These are phyloP conservation scores for Ophion costatus DNA, from an alignment of 2,888 invertebrate genomes.

Conservation along the genomic window DNA sequence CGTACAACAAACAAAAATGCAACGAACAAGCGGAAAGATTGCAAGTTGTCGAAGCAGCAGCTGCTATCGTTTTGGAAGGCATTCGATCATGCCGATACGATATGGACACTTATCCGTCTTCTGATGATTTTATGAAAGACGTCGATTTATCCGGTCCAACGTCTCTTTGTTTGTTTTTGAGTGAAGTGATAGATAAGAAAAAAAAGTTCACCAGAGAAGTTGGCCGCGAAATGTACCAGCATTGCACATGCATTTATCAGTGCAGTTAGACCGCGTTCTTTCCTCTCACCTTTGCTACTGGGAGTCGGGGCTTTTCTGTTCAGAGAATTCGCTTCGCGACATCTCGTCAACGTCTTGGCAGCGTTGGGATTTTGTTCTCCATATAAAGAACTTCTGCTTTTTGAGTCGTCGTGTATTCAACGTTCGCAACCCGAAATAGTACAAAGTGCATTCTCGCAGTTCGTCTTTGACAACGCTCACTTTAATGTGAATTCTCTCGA, in stretches of 20 bases:
- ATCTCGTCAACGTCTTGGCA: constrained; percentile 70
- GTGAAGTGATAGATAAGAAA: constrained; percentile 39
- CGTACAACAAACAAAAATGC: no score
- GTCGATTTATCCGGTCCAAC: constrained; percentile 60
- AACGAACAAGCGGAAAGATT: constrained; percentile 38
- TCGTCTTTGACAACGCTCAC: constrained; percentile 41
- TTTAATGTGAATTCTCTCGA: constrained; percentile 24
- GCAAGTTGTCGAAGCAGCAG: constrained; percentile 43
- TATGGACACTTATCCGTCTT: constrained; percentile 29
- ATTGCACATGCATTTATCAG: constrained; percentile 63
- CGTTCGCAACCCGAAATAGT: constrained; percentile 29
- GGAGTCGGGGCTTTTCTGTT: constrained; percentile 51
- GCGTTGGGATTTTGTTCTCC: constrained; percentile 72
- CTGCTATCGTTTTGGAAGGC: constrained; percentile 53
- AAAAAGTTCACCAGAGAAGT: constrained; percentile 31
- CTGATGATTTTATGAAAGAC: constrained; percentile 42
- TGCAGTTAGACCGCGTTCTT: constrained; percentile 73
- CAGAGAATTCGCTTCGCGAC: constrained; percentile 61
- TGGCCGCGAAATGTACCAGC: constrained; percentile 33
- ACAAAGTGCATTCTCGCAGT: constrained; percentile 32
- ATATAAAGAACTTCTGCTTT: constrained; percentile 71
- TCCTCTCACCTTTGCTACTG: constrained; percentile 72
- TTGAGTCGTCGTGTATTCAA: constrained; percentile 68
- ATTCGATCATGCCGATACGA: constrained; percentile 43
- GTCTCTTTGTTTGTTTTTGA: constrained; percentile 70